Evolutionary conservation across 2,888 invertebrate genomes (phyloP), one percentile per base, ranked within the genome.

Genomic region (Syrista parreyssii): DNA sequence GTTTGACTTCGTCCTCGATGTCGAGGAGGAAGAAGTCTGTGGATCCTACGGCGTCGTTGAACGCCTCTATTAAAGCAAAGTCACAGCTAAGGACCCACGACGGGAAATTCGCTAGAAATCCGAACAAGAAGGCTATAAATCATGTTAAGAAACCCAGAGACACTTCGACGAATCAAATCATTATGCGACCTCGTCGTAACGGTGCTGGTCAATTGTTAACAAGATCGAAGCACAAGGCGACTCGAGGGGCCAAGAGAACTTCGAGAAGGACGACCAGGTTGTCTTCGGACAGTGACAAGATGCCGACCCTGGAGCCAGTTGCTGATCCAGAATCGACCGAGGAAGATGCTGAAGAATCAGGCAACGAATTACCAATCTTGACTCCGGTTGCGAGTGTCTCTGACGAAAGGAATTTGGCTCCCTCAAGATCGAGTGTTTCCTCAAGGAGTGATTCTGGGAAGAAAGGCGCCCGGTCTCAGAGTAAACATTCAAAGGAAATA

Each of bases 281-380:
- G 36, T 84, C 87, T 0, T 85, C 84, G 86, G 93, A 91, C 89
- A 90, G 85, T 84, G 93, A 92, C 76, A 93, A 93, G 82, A 94
- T 96, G 84, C 93, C 94, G 79, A 96, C 96, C 0, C 73, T 87
- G 36, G 87, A 89, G 55, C 84, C 84, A 0, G 80, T 83, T 4
- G 84, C 82, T 35, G 68, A 79, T 0, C 0, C 75, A 40, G 71
- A 79, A 0, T 74, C 80, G 0, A 76, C 35, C 12, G 82, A 84
- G 3, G 84, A 86, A 15, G 79, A 79, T 31, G 35, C 35, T 1
- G 85, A 84, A 31, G 85, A 85, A 23, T 75, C 79, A 1, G 32
- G 74, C 30, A 85, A 78, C 35, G 87, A 89, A 71, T 79, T 87
- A 11, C 87, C 88, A 0, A 83, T 87, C 40, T 75, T 87, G 0